These are phyloP conservation scores for Agrypnia vestita DNA, from an alignment of 1,140 invertebrate genomes.

Conservation along the genomic window DNA sequence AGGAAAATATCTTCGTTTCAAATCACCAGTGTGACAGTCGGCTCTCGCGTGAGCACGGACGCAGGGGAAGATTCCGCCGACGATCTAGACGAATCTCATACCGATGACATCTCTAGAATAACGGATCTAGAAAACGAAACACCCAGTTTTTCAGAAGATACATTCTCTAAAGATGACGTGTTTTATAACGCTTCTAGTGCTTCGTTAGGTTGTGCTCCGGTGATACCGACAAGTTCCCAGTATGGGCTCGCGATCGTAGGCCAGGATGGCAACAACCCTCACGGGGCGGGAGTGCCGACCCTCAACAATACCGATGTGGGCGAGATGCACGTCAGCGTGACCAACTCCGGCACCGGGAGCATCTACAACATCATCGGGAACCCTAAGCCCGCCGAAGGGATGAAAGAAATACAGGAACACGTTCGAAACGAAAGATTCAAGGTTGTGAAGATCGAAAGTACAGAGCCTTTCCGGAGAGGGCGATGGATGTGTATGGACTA, in stretches of 20 bases:
- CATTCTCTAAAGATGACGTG: constrained; percentile 86
- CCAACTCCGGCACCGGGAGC: constrained; percentile 76
- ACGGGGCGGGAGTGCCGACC: constrained; percentile 70
- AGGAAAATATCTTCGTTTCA: constrained; percentile 93
- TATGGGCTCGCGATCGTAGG: constrained; percentile 87
- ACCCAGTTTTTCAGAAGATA: constrained; percentile 88
- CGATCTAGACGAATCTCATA: constrained; percentile 94
- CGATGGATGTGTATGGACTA: constrained; percentile 98
- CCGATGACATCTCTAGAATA: constrained; percentile 87
- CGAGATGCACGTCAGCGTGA: constrained; percentile 78
- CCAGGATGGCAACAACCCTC: constrained; percentile 67
- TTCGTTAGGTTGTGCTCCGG: constrained; percentile 83
- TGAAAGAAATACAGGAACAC: constrained; percentile 82
- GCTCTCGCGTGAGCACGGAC: constrained; percentile 85
- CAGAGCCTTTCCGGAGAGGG: constrained; percentile 94
- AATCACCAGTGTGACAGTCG: constrained; percentile 89
- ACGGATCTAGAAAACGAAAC: constrained; percentile 90
- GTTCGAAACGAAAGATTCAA: constrained; percentile 91
- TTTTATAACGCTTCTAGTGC: constrained; percentile 85
- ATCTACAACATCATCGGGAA: constrained; percentile 79
- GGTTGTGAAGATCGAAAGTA: constrained; percentile 96
- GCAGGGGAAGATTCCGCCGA: constrained; percentile 93
- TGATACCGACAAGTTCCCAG: constrained; percentile 88
- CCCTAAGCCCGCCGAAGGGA: constrained; percentile 77
- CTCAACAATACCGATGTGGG: constrained; percentile 71